These are phyloP conservation scores for Himalopsyche phryganea DNA, from an alignment of 1,140 invertebrate species.

Conservation along the genomic window DNA sequence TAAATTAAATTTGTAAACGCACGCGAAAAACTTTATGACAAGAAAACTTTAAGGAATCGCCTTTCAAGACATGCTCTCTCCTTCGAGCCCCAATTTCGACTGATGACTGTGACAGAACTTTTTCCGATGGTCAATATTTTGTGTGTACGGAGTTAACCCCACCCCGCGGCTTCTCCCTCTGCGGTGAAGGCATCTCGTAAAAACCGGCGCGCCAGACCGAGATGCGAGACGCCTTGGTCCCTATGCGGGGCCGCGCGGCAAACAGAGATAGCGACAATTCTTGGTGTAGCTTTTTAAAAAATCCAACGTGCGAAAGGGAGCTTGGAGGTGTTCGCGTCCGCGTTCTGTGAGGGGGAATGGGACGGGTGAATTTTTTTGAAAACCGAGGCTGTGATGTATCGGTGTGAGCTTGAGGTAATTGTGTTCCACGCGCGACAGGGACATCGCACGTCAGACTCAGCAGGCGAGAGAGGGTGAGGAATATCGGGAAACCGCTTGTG, in stretches of 20 bases:
- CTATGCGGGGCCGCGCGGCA: slow-evolving; percentile 39
- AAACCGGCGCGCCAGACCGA: slow-evolving; percentile 50
- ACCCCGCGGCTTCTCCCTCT: slow-evolving; percentile 41
- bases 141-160: slow-evolving; percentile 51
- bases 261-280: slow-evolving; percentile 49
- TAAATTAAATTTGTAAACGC: slow-evolving; percentile 39
- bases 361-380: slow-evolving; percentile 41
- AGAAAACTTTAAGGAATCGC: slow-evolving; percentile 28
- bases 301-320: slow-evolving; percentile 45
- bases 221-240: slow-evolving; percentile 41
- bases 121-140: slow-evolving; percentile 58
- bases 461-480: slow-evolving; percentile 5
- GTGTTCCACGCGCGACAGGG: slow-evolving; percentile 25
- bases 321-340: slow-evolving; percentile 20
- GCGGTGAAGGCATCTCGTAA: slow-evolving; percentile 54
- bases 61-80: slow-evolving; percentile 45
- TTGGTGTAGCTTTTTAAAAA: slow-evolving; percentile 54
- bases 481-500: slow-evolving; percentile 20
- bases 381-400: slow-evolving; percentile 29
- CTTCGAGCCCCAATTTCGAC: slow-evolving; percentile 51
- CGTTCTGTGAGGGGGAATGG: slow-evolving; percentile 42
- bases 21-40: slow-evolving; percentile 10
- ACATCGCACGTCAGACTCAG: not conserved
- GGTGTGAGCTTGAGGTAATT: slow-evolving; percentile 32
- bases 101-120: slow-evolving; percentile 56